A percentile compares a stretch with the other conserved stretches of the same genome.
These are phyloP conservation scores for Scalopus aquaticus DNA, from an alignment of 2,113 vertebrate genomes.

Conservation along the genomic window DNA sequence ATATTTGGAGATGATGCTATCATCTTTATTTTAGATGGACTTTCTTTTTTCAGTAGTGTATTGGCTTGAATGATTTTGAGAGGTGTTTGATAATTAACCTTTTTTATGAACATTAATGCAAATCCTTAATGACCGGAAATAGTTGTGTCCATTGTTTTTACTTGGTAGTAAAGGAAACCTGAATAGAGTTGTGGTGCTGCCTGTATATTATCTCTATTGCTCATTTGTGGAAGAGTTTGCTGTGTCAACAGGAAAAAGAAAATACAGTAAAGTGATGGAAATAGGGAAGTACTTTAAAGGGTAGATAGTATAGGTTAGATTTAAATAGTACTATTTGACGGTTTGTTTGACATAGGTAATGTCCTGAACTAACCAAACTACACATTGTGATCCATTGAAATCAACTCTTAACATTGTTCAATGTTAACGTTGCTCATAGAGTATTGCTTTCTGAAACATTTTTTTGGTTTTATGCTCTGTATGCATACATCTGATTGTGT, in stretches of 20 bases:
- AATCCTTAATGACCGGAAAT: neutral
- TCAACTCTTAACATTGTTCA: neutral
- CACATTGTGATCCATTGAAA: neutral
- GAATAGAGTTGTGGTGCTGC: neutral
- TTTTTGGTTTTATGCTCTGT: neutral
- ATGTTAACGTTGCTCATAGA: neutral
- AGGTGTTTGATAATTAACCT: neutral
- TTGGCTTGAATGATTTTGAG: conserved; percentile 22
- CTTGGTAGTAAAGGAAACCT: neutral
- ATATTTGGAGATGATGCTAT: neutral
- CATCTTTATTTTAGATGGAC: neutral
- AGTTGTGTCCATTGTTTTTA: neutral
- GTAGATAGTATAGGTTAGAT: neutral
- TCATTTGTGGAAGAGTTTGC: conserved; percentile 3
- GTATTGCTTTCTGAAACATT: neutral
- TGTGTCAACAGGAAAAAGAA: neutral
- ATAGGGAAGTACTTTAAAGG: neutral
- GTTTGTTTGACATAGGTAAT: neutral
- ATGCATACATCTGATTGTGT: neutral
- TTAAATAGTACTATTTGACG: neutral
- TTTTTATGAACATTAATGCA: neutral
- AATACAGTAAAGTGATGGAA: neutral
- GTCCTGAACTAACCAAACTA: neutral
- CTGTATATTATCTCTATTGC: neutral
- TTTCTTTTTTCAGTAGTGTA: neutral